These are phyloP conservation scores for Condylura cristata DNA, from an alignment of 2,113 vertebrate species.

Conservation along the genomic window DNA sequence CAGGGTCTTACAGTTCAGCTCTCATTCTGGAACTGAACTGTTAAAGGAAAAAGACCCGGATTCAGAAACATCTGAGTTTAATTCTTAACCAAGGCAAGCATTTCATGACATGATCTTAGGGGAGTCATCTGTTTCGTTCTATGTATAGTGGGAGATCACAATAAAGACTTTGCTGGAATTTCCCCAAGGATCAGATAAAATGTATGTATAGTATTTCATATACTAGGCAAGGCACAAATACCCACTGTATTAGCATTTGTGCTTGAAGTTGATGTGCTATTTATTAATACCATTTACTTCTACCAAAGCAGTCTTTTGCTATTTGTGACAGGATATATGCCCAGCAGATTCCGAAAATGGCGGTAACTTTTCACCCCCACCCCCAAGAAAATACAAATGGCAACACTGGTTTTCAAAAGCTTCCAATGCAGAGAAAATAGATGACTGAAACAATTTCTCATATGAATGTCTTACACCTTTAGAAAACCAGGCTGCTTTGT, in stretches of 20 bases:
- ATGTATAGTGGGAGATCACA: not conserved
- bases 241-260: not conserved
- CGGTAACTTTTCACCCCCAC: not conserved
- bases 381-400: conserved; percentile 13
- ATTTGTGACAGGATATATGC: not conserved
- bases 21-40: not conserved
- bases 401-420: conserved; percentile 33
- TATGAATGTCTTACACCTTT: conserved; percentile 43
- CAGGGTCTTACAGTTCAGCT: not conserved
- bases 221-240: not conserved
- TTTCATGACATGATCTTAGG: not conserved
- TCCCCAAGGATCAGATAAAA: not conserved
- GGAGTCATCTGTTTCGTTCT: not conserved
- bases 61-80: not conserved
- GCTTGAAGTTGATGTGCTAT: not conserved
- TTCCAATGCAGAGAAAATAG: not conserved
- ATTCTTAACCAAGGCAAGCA: not conserved
- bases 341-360: not conserved
- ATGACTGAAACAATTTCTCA: not conserved
- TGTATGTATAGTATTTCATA: not conserved
- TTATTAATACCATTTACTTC: not conserved
- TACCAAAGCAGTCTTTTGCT: not conserved
- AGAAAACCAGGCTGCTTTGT: conserved; percentile 3
- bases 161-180: not conserved
- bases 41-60: not conserved